Conservation (phyloP, 2,888 invertebrate genomes). For the Lobophora halterata region DNA sequence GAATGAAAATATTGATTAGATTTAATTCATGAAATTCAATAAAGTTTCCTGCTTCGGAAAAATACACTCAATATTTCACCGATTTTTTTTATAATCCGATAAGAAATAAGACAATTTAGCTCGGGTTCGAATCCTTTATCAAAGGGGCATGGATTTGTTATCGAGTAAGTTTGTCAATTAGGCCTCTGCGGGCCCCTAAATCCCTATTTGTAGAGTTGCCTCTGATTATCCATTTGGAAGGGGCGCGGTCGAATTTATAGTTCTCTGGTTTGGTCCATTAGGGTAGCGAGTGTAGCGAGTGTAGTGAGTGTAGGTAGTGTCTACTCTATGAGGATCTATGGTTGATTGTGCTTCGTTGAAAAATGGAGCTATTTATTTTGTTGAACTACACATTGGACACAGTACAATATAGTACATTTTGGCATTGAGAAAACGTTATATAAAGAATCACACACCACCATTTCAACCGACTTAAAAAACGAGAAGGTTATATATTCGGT, state of each 20-base stretch:
- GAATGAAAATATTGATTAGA: too few species aligned
- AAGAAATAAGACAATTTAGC: too few species aligned
- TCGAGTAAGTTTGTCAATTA: constrained; percentile 72
- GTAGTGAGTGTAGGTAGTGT: constrained; percentile 38
- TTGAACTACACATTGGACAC: constrained; percentile 1
- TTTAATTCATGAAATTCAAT: too few species aligned
- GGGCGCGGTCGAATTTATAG: constrained; percentile 66
- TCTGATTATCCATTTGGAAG: constrained; percentile 71
- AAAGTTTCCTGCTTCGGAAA: too few species aligned
- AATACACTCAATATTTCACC: too few species aligned
- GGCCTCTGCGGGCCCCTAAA: constrained; percentile 62
- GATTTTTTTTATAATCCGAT: too few species aligned
- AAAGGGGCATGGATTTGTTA: constrained; percentile 12
- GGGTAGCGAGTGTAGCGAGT: constrained; percentile 43
- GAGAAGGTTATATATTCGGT: too few species aligned
- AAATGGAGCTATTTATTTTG: constrained; percentile 15
- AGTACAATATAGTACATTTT: too few species aligned
- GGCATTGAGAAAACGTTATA: too few species aligned
- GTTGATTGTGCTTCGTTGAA: constrained; percentile 17
- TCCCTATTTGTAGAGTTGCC: constrained; percentile 66
- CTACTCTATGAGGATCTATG: constrained; percentile 31
- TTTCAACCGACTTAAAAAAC: too few species aligned
- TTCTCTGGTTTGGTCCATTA: constrained; percentile 68
- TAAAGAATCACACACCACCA: too few species aligned
- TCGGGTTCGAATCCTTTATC: not conserved